Evolutionary conservation across 1,140 invertebrate genomes (phyloP).

Genomic region (Papilio helenus): DNA sequence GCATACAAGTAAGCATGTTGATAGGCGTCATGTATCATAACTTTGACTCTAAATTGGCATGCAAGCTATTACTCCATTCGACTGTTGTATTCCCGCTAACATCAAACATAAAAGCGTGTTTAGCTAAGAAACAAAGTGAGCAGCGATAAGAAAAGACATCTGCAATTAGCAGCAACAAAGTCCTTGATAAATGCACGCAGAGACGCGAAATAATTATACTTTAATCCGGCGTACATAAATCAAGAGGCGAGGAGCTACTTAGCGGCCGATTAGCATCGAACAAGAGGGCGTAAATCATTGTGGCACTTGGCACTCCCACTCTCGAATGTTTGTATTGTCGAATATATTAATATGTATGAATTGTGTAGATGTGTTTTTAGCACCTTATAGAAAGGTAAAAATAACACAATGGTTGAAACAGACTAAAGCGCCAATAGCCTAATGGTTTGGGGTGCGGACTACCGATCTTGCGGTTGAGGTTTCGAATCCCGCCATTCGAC

Average conservation of each 20-base stretch:
- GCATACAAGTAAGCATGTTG: too few species aligned
- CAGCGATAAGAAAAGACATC: slow-evolving; percentile 36
- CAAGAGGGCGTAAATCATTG: slow-evolving; percentile 74
- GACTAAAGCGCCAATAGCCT: too few species aligned
- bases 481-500: too few species aligned
- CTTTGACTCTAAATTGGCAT: too few species aligned
- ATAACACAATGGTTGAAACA: not conserved
- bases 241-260: slow-evolving; percentile 64
- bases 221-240: slow-evolving; percentile 71
- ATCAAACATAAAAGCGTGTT: not conserved
- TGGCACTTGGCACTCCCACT: slow-evolving; percentile 62
- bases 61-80: too few species aligned
- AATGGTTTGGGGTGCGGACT: too few species aligned
- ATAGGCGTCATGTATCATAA: too few species aligned
- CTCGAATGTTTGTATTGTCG: slow-evolving; percentile 47
- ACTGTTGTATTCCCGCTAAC: not conserved
- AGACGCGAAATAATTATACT: slow-evolving; percentile 69
- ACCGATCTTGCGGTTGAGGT: too few species aligned
- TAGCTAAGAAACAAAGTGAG: slow-evolving; percentile 11
- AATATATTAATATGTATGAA: slow-evolving; percentile 39
- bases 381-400: not conserved
- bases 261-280: slow-evolving; percentile 76
- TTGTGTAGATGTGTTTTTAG: slow-evolving; percentile 14
- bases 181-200: slow-evolving; percentile 35
- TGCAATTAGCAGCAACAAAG: slow-evolving; percentile 39